Percentiles rank a stretch among this genome's conserved stretches.
phyloP scores from a whole-genome alignment of 2,113 vertebrate species.

The Psilopogon haemacephalus region DNA sequence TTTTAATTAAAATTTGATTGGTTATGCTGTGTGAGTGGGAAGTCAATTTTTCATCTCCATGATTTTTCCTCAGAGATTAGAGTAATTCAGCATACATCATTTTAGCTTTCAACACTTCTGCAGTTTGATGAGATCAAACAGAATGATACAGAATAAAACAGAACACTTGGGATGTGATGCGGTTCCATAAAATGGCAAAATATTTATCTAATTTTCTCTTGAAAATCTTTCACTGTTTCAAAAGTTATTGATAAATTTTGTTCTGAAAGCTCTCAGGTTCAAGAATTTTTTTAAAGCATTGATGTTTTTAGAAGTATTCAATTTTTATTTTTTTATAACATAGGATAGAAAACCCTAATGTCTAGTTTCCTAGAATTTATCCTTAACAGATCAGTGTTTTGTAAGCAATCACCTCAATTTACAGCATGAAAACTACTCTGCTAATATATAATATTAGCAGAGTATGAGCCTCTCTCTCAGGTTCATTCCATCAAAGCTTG shows the following conservation, averaged over 20 bases:
- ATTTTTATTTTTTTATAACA: not conserved
- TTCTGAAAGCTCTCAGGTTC: not conserved
- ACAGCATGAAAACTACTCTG: not conserved
- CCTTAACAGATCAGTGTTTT: not conserved
- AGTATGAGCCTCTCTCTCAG: not conserved
- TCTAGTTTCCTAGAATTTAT: not conserved
- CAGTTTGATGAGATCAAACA: not conserved
- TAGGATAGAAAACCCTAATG: not conserved
- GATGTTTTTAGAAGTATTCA: not conserved
- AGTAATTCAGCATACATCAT: not conserved
- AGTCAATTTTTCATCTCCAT: constrained; percentile 19
- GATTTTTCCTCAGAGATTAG: not conserved
- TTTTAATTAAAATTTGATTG: constrained; percentile 45
- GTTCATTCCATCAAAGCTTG: not conserved
- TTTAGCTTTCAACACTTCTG: not conserved
- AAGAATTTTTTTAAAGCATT: not conserved
- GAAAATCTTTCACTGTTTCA: not conserved
- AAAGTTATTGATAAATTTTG: not conserved
- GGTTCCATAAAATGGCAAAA: not conserved
- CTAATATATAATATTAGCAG: no score
- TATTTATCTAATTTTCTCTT: not conserved
- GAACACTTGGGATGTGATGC: not conserved
- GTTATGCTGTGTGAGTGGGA: not conserved
- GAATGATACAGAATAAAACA: not conserved
- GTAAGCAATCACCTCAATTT: not conserved